Evolutionary conservation across 2,888 invertebrate species (phyloP), one percentile per base, ranked within the genome.

Genomic region (Microchrysa polita): DNA sequence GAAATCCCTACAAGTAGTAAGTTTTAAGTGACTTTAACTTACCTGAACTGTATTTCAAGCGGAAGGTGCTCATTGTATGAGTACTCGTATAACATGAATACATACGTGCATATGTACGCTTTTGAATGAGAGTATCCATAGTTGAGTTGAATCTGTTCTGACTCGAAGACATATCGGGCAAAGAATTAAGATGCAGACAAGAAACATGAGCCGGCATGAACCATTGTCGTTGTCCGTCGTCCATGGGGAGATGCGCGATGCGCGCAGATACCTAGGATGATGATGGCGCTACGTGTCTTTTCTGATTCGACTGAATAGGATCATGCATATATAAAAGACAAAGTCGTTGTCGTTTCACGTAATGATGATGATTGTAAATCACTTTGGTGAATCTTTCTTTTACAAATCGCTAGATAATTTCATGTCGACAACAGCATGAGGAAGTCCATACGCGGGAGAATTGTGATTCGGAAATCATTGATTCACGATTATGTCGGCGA

Each of bases 301-400:
- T 34, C 34, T 22, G 44, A 48, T 44, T 44, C 20, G 65, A 65
- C 7, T 12, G 65, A 34, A 34, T 34, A 61, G 40, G 48, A 65
- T 44, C 69, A 69, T 52, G 55, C 34, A 57, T 42, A 34, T n/a
- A n/a, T n/a, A n/a, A n/a, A 34, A 69, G 69, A 69, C 42, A 42
- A 40, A 42, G 67, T 67, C 42, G 67, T 57, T 69, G 69, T 57
- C 55, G 69, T 69, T 55, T 55, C 55, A 57, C 27, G 57, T 69
- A 65, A 65, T 65, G 57, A 69, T 69, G 69, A 69, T 55, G 69
- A 69, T 69, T 69, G 69, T 69, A 69, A 69, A 69, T 69, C 69
- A 69, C 69, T 69, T 69, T 69, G 69, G 48, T 40, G 69, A 55
- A 69, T 69, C 69, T 69, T 69, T 34, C 27, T 7, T 67, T 69